These are phyloP conservation scores for Amblyornis subalaris DNA, from an alignment of 2,113 vertebrate species.

Conservation along the genomic window DNA sequence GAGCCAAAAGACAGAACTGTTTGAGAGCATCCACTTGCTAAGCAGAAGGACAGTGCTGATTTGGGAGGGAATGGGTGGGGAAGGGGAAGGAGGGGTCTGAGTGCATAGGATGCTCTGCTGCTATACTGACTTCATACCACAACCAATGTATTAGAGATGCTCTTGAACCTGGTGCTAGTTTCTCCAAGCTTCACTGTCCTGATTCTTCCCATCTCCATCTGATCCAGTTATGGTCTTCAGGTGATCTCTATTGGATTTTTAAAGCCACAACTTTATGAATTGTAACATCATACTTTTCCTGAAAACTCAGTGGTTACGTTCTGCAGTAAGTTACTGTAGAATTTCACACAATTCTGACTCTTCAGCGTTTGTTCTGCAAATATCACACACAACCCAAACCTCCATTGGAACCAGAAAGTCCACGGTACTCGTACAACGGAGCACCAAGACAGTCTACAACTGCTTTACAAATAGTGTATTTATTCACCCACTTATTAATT, in stretches of 20 bases:
- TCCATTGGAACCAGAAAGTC: slow-evolving; percentile 19
- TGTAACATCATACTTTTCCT: slow-evolving; percentile 57
- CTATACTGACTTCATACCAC: slow-evolving; percentile 67
- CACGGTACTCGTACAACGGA: neutral
- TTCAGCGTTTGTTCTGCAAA: neutral
- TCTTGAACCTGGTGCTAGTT: slow-evolving; percentile 67
- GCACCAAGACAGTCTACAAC: slow-evolving; percentile 48
- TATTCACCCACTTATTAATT: slow-evolving; percentile 68
- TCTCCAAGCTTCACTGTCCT: slow-evolving; percentile 66
- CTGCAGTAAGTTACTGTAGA: slow-evolving; percentile 50
- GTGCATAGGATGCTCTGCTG: slow-evolving; percentile 62
- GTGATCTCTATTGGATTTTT: slow-evolving; percentile 67
- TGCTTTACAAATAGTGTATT: slow-evolving; percentile 62
- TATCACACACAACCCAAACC: slow-evolving; percentile 39
- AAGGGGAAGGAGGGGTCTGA: slow-evolving; percentile 29
- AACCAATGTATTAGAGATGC: slow-evolving; percentile 66
- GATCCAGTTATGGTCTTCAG: slow-evolving; percentile 68
- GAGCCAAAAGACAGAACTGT: slow-evolving; percentile 63
- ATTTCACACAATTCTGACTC: slow-evolving; percentile 46
- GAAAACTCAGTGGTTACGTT: slow-evolving; percentile 51
- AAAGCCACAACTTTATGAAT: slow-evolving; percentile 68
- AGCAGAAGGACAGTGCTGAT: slow-evolving; percentile 54
- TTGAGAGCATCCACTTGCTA: slow-evolving; percentile 63
- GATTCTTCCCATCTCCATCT: slow-evolving; percentile 67
- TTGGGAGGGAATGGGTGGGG: slow-evolving; percentile 22